phyloP scores from a whole-genome alignment of 2,113 vertebrate species.

The Lathamus discolor region DNA sequence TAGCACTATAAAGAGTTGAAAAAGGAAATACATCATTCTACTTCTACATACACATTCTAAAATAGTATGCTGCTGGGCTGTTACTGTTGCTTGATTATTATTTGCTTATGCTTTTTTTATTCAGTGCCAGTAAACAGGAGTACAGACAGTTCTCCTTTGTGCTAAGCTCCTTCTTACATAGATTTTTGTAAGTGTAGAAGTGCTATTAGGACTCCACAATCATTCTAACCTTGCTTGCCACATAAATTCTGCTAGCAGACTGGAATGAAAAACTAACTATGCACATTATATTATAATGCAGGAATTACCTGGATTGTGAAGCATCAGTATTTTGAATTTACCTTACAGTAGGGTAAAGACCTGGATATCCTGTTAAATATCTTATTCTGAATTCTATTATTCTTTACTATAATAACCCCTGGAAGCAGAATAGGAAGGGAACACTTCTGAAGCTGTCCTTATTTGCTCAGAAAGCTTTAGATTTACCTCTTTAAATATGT shows the following conservation, averaged over 20 bases:
- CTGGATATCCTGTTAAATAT: background rate
- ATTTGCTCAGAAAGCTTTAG: background rate
- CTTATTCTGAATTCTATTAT: background rate
- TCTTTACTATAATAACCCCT: background rate
- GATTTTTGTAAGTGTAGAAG: background rate
- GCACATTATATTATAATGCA: background rate
- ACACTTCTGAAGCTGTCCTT: background rate
- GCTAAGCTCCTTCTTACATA: background rate
- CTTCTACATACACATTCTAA: background rate
- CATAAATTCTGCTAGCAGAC: background rate
- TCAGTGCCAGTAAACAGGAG: background rate
- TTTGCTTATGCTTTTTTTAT: slow-evolving; percentile 19
- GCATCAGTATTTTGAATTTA: background rate
- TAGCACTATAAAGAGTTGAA: background rate
- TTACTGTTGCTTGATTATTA: background rate
- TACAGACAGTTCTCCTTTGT: background rate
- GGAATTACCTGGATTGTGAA: background rate
- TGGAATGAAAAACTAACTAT: background rate
- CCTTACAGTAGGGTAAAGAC: background rate
- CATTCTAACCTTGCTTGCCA: background rate
- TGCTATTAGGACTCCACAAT: background rate
- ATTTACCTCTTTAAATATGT: background rate
- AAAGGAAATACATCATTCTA: background rate
- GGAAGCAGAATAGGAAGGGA: background rate
- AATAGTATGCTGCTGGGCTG: background rate